phyloP scores from a whole-genome alignment of 92 coral and sea anemone species.

The Scolanthus callimorphus region DNA sequence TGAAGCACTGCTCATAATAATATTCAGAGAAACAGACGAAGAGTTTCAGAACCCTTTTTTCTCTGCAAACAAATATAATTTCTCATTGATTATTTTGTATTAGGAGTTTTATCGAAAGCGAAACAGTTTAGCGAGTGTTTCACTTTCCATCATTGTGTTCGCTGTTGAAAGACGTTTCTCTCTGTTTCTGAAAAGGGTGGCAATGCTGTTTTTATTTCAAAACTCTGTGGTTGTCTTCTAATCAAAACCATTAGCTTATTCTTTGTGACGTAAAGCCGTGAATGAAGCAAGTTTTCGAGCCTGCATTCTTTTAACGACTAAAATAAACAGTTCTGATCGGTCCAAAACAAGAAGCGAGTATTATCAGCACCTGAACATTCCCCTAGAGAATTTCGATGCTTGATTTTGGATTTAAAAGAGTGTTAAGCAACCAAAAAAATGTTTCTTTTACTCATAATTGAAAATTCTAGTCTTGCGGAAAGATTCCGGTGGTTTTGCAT shows the following conservation, averaged over 20 bases:
- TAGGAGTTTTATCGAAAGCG: too few relatives aligned
- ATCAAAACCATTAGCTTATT: constrained; percentile 50
- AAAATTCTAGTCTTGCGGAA: constrained; percentile 48
- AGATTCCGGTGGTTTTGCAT: constrained; percentile 67
- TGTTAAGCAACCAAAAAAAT: neutral
- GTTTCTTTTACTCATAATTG: constrained; percentile 29
- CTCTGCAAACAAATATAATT: too few relatives aligned
- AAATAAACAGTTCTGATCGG: constrained; percentile 17
- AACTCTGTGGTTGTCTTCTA: constrained; percentile 47
- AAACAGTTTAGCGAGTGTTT: too few relatives aligned
- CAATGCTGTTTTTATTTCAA: constrained; percentile 32
- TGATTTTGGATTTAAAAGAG: constrained; percentile 1
- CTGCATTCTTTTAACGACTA: constrained; percentile 14
- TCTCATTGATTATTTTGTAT: too few relatives aligned
- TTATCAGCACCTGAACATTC: neutral
- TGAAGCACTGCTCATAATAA: too few relatives aligned
- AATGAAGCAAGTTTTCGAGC: constrained; percentile 9
- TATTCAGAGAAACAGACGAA: too few relatives aligned
- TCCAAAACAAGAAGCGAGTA: neutral
- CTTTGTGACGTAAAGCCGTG: constrained; percentile 47
- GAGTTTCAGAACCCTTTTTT: too few relatives aligned
- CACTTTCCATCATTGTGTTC: too few relatives aligned
- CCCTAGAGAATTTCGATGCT: neutral
- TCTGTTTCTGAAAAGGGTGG: constrained; percentile 25
- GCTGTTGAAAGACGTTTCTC: too few relatives aligned